Conservation (phyloP, 2,113 vertebrate genomes). For the Nerophis lumbriciformis region DNA sequence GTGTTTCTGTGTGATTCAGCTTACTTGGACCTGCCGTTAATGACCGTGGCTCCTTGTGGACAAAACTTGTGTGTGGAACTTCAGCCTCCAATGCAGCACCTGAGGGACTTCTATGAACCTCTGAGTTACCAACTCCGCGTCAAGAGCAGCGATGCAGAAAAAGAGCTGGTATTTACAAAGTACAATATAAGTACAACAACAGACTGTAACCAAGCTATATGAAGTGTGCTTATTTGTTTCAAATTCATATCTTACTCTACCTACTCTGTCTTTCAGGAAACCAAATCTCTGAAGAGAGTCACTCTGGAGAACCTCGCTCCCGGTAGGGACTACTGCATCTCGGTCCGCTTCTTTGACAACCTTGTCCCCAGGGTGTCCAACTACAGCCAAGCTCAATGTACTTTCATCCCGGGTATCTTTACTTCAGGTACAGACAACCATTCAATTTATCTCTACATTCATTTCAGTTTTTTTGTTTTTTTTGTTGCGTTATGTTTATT, state of each 20-base stretch:
- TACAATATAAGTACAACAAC: not conserved
- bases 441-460: not conserved
- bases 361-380: rapidly evolving
- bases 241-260: not conserved
- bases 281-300: not conserved
- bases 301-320: constrained; percentile 8
- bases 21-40: constrained; percentile 32
- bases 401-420: not conserved
- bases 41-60: constrained; percentile 18
- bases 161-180: not conserved
- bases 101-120: not conserved
- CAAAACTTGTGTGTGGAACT: constrained; percentile 35
- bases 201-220: not conserved
- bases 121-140: constrained; percentile 24
- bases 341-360: not conserved
- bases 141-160: not conserved
- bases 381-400: constrained; percentile 37
- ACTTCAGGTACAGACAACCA: constrained; percentile 20
- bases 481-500: too few species aligned
- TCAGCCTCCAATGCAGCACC: constrained; percentile 9
- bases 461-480: too few species aligned
- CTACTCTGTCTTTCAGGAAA: not conserved
- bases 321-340: constrained; percentile 40
- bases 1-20: constrained; percentile 18
- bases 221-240: not conserved